phyloP scores from a whole-genome alignment of 2,113 vertebrate genomes.

The Pomatorhinus ruficollis region DNA sequence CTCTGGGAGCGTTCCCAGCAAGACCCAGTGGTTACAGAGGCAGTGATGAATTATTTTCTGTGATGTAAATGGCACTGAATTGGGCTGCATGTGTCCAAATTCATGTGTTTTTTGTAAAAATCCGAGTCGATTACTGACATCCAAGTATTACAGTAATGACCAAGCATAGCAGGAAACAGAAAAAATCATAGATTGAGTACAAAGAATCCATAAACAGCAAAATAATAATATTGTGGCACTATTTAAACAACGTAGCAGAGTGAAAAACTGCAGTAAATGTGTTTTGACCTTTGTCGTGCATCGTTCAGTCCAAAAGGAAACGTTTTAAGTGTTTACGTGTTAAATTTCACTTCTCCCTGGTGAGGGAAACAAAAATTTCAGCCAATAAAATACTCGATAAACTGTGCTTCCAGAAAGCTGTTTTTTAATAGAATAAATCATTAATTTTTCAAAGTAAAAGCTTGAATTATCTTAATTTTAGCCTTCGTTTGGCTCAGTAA shows the following conservation, averaged over 20 bases:
- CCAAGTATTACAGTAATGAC: background rate
- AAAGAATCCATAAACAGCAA: background rate
- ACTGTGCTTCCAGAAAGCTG: background rate
- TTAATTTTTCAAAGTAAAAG: background rate
- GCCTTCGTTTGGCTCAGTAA: background rate
- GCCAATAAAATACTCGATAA: background rate
- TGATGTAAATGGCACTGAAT: background rate
- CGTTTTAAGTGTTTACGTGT: background rate
- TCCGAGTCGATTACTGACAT: background rate
- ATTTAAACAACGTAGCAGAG: background rate
- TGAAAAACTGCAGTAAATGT: background rate
- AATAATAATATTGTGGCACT: background rate
- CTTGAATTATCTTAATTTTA: background rate
- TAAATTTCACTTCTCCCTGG: background rate
- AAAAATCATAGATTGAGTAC: background rate
- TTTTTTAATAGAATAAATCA: background rate
- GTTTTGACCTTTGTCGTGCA: background rate
- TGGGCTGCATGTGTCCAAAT: background rate
- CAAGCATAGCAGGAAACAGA: background rate
- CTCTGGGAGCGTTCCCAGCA: background rate
- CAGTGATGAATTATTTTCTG: background rate
- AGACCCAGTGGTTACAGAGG: background rate
- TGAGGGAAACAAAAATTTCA: background rate
- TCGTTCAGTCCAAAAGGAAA: background rate
- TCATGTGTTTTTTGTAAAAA: background rate